Conservation (phyloP, 2,888 invertebrate species). For the Dynastes maya region DNA sequence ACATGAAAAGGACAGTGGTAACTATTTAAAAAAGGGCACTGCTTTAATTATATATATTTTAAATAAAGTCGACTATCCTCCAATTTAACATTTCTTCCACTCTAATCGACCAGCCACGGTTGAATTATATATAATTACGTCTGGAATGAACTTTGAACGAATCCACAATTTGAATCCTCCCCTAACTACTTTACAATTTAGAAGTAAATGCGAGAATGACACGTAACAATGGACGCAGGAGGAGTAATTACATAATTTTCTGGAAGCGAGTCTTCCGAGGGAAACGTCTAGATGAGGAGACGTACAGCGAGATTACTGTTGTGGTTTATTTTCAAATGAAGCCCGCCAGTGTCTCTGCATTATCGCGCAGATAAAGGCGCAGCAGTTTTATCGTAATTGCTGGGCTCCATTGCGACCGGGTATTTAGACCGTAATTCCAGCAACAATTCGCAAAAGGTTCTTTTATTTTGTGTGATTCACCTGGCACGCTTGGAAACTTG, state of each 20-base stretch:
- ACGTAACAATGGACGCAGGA: constrained; percentile 40
- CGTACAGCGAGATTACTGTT: constrained; percentile 50
- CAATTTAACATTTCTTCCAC: not conserved
- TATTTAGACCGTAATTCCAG: constrained; percentile 42
- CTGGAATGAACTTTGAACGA: constrained; percentile 34
- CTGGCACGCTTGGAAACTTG: constrained; percentile 27
- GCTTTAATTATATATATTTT: not conserved
- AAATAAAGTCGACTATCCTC: not conserved
- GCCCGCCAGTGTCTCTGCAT: constrained; percentile 54
- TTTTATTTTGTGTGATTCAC: constrained; percentile 31
- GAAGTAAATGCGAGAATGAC: constrained; percentile 37
- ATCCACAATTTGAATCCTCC: constrained; percentile 34
- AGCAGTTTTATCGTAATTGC: constrained; percentile 58
- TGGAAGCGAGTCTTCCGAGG: constrained; percentile 48
- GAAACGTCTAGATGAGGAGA: constrained; percentile 51
- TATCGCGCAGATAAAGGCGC: constrained; percentile 54
- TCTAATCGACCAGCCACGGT: not conserved
- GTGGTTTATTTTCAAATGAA: constrained; percentile 58
- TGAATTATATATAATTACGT: constrained; percentile 28
- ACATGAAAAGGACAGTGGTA: too few species aligned
- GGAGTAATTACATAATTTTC: constrained; percentile 55
- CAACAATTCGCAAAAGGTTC: constrained; percentile 32
- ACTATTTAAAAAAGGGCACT: not conserved
- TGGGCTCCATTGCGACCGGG: constrained; percentile 11
- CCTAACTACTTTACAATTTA: constrained; percentile 38